Percentiles rank a stretch among this genome's conserved stretches.
These are phyloP conservation scores for Danio rerio DNA, from an alignment of 2,113 vertebrate genomes.

Conservation along the genomic window GRCz12tu NC_133179.1:10140501-10141000, in stretches of 20 bases:
- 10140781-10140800: constrained; percentile 28
- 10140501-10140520: not conserved
- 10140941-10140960: not conserved
- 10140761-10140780: constrained; percentile 90
- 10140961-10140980: not conserved
- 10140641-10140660: constrained; percentile 91
- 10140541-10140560: not conserved
- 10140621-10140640: constrained; percentile 98
- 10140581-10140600: constrained; percentile 87
- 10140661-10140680: constrained; percentile 99
- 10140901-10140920: no score
- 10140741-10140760: constrained; percentile 90
- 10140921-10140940: not conserved
- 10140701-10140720: constrained; percentile 93
- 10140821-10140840: no score
- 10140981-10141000: not conserved
- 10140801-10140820: no score
- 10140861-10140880: no score
- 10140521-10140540: not conserved
- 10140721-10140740: constrained; percentile 97
- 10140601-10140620: constrained; percentile 92
- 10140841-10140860: no score
- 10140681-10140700: constrained; percentile 95
- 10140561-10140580: constrained; percentile 87
- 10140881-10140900: no score